phyloP scores from a whole-genome alignment of 2,888 invertebrate genomes.

The Aphelenchoides bicaudatus region DNA sequence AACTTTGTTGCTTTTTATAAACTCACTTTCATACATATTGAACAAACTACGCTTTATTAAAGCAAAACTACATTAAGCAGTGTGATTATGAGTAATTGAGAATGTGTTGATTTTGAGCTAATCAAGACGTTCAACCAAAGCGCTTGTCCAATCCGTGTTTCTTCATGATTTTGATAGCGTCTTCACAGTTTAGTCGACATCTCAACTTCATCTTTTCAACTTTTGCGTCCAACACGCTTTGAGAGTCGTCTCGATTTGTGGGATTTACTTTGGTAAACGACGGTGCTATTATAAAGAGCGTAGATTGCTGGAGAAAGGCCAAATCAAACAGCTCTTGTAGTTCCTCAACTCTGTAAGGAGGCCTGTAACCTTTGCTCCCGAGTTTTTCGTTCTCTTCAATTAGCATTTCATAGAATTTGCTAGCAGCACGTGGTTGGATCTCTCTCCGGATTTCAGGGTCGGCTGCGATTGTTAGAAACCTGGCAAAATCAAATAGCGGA shows the following conservation, averaged over 20 bases:
- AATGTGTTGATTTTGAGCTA: neutral
- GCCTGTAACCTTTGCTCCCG: too few species aligned
- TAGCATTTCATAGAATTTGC: neutral
- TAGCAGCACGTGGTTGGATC: neutral
- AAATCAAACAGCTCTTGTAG: conserved; percentile 2
- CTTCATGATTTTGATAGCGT: neutral
- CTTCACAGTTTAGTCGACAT: neutral
- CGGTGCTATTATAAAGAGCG: conserved; percentile 8
- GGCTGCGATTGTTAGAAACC: conserved; percentile 15
- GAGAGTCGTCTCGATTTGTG: too few species aligned
- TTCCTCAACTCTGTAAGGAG: too few species aligned
- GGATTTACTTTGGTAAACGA: neutral
- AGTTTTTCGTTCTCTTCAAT: neutral
- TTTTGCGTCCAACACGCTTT: conserved; percentile 5
- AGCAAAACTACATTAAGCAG: too few species aligned
- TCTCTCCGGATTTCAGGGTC: conserved; percentile 19
- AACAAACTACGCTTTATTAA: too few species aligned
- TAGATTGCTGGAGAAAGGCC: conserved; percentile 4
- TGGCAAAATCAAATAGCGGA: conserved; percentile 11
- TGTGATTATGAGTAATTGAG: too few species aligned
- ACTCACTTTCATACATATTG: too few species aligned
- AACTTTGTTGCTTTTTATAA: too few species aligned
- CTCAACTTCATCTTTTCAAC: conserved; percentile 17
- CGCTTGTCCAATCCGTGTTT: conserved; percentile 1
- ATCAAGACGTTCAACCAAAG: neutral